A percentile compares a stretch with the other conserved stretches of the same genome.
These are phyloP conservation scores for Anableps anableps DNA, from an alignment of 2,797 vertebrate species.

Conservation along the genomic window DNA sequence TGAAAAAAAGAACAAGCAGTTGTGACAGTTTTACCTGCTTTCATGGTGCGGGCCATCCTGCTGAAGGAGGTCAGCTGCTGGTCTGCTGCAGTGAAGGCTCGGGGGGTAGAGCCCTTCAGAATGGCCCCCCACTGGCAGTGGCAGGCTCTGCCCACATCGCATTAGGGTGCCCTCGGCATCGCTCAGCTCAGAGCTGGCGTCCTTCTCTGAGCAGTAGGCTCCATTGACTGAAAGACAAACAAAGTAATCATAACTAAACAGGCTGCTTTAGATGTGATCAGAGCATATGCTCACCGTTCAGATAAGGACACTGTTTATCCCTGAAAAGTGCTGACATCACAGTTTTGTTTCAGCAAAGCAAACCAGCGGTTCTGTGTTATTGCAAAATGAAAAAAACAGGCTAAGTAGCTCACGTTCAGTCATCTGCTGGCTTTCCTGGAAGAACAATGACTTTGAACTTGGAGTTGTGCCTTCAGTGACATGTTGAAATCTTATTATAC, in stretches of 20 bases:
- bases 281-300: neutral
- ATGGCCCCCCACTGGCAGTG: conserved; percentile 80
- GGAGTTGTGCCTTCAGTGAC: conserved; percentile 50
- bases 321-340: neutral
- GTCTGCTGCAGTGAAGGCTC: conserved; percentile 82
- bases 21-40: conserved; percentile 83
- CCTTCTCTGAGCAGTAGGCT: conserved; percentile 87
- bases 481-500: conserved; percentile 71
- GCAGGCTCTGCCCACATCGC: conserved; percentile 84
- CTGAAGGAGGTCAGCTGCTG: conserved; percentile 80
- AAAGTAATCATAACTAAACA: conserved; percentile 4
- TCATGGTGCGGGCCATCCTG: conserved; percentile 81
- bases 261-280: neutral
- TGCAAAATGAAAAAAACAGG: conserved; percentile 31
- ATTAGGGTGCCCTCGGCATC: conserved; percentile 80
- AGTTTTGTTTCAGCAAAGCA: conserved; percentile 9
- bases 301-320: neutral
- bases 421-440: conserved; percentile 41
- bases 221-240: conserved; percentile 80
- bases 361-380: conserved; percentile 28
- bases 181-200: conserved; percentile 81
- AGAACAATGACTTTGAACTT: conserved; percentile 45
- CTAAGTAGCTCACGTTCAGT: conserved; percentile 15
- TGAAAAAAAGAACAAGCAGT: conserved; percentile 19
- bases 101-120: conserved; percentile 78